phyloP scores from a whole-genome alignment of 2,888 invertebrate species.

The Hydroisotoma schaefferi region DNA sequence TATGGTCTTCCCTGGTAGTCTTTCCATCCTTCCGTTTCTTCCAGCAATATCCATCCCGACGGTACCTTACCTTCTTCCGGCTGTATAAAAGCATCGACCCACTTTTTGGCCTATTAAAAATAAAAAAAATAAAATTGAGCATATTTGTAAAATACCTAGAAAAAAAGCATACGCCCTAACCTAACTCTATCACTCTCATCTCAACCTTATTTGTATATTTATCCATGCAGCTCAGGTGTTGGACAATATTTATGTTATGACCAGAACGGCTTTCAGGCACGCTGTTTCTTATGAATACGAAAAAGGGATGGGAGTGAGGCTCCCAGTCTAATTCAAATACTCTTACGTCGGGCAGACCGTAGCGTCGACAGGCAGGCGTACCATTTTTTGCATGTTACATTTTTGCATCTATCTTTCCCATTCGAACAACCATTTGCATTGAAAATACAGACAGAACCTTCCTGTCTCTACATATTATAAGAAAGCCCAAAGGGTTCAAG shows the following conservation, averaged over 20 bases:
- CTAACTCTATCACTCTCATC: neutral
- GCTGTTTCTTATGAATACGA: too few relatives aligned
- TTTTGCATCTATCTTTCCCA: too few relatives aligned
- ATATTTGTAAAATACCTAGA: neutral
- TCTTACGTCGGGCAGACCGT: too few relatives aligned
- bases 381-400: too few relatives aligned
- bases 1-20: conserved; percentile 97
- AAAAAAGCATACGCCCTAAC: neutral
- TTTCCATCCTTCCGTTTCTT: conserved; percentile 97
- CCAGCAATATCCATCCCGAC: conserved; percentile 97
- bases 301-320: too few relatives aligned
- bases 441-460: too few relatives aligned
- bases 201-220: too few relatives aligned
- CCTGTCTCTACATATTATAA: too few relatives aligned
- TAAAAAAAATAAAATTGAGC: conserved; percentile 1
- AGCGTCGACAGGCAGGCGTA: too few relatives aligned
- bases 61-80: conserved; percentile 89
- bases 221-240: conserved; percentile 15
- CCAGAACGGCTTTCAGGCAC: conserved; percentile 8
- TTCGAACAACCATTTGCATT: too few relatives aligned
- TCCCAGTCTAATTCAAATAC: too few relatives aligned
- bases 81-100: conserved; percentile 96
- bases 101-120: conserved; percentile 76
- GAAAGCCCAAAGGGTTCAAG: too few relatives aligned
- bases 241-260: conserved; percentile 15